phyloP scores from a whole-genome alignment of 1,140 invertebrate species.

The Zaprionus ghesquierei region DNA sequence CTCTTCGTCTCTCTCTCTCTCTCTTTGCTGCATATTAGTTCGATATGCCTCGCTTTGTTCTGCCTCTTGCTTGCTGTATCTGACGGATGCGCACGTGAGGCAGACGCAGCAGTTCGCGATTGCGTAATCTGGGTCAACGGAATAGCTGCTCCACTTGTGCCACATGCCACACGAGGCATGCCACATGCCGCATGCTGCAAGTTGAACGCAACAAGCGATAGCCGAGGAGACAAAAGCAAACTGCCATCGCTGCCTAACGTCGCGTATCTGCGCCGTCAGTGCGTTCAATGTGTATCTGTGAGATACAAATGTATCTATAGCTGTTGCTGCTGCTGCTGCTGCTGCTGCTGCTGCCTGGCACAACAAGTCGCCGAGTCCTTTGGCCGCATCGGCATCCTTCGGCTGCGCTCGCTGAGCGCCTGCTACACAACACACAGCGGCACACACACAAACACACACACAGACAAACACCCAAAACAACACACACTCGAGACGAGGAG shows the following conservation, averaged over 20 bases:
- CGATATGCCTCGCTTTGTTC: neutral
- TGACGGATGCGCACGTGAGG: slow-evolving; percentile 12
- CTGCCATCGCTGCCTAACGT: too few relatives aligned
- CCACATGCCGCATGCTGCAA: too few relatives aligned
- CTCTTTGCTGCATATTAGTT: neutral
- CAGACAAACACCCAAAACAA: slow-evolving; percentile 2
- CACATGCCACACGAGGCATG: slow-evolving; percentile 22
- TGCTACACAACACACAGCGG: slow-evolving; percentile 67
- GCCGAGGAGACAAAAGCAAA: neutral
- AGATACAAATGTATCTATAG: slow-evolving; percentile 70
- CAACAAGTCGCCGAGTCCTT: slow-evolving; percentile 32
- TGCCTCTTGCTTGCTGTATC: neutral
- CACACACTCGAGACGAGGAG: neutral
- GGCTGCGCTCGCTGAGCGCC: slow-evolving; percentile 56
- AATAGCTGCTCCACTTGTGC: slow-evolving; percentile 53
- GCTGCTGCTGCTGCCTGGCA: neutral
- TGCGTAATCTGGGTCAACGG: slow-evolving; percentile 75
- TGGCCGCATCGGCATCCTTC: slow-evolving; percentile 15
- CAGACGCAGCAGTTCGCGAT: slow-evolving; percentile 43
- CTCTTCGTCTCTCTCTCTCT: neutral
- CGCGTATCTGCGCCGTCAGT: too few relatives aligned
- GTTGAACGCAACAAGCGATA: neutral
- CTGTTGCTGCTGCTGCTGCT: neutral
- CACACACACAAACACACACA: slow-evolving; percentile 65
- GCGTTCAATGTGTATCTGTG: slow-evolving; percentile 11